Conservation (phyloP, 2,888 invertebrate genomes). For the Drosophila percnosoma region DNA sequence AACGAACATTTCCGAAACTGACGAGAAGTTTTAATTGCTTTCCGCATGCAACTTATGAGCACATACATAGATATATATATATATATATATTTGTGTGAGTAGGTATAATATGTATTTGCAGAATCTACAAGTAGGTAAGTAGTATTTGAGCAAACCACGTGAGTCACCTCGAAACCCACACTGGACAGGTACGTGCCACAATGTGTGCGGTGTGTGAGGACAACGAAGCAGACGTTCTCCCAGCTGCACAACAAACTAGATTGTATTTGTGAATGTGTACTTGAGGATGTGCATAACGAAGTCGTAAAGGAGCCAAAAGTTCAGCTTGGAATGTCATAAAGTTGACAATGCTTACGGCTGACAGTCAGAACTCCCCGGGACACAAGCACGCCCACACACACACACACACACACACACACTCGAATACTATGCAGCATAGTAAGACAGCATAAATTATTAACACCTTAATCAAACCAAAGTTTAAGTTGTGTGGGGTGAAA, state of each 20-base stretch:
- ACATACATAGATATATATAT: not conserved
- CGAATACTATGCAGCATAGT: conserved; percentile 42
- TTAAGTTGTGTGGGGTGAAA: conserved; percentile 14
- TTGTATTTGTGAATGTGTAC: conserved; percentile 52
- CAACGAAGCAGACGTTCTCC: conserved; percentile 30
- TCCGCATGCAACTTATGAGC: conserved; percentile 66
- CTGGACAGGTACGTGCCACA: conserved; percentile 22
- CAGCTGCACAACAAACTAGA: conserved; percentile 47
- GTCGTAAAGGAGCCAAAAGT: conserved; percentile 42
- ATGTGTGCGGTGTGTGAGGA: conserved; percentile 9
- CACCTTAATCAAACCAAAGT: conserved; percentile 69
- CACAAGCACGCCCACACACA: not conserved
- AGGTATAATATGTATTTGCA: conserved; percentile 19
- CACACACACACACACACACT: not conserved
- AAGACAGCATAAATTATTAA: conserved; percentile 68
- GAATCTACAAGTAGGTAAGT: conserved; percentile 25
- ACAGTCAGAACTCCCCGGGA: conserved; percentile 16
- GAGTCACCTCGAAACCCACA: conserved; percentile 8
- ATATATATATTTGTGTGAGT: not conserved
- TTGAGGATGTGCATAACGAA: conserved; percentile 61
- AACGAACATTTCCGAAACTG: conserved; percentile 69
- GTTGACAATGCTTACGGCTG: conserved; percentile 66
- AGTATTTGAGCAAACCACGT: conserved; percentile 21
- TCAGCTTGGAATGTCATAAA: conserved; percentile 66
- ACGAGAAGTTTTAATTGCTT: conserved; percentile 76